Evolutionary conservation across 2,888 invertebrate genomes (phyloP).

Genomic region (Celastrina argiolus): DNA sequence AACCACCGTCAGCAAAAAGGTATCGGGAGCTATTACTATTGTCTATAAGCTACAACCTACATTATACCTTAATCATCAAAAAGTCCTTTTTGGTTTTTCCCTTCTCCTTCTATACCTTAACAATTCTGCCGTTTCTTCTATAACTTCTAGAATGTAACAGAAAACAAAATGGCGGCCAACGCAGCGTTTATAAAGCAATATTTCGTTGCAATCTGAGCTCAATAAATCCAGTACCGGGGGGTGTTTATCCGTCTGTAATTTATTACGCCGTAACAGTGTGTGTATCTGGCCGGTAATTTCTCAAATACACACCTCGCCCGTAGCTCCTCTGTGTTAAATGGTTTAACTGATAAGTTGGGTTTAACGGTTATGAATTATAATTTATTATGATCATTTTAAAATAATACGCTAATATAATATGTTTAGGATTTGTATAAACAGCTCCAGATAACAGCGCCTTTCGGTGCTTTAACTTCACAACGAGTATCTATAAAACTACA

Average conservation of each 20-base stretch:
- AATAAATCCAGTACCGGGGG: slow-evolving; percentile 39
- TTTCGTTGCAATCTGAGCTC: slow-evolving; percentile 24
- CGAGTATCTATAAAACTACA: too few relatives aligned
- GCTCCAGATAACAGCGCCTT: too few relatives aligned
- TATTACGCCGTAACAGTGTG: slow-evolving; percentile 66
- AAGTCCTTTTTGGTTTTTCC: too few relatives aligned
- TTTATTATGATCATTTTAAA: not conserved
- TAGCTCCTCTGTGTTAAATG: slow-evolving; percentile 7
- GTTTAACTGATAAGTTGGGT: not conserved
- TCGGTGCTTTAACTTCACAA: too few relatives aligned
- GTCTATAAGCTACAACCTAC: too few relatives aligned
- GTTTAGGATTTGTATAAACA: too few relatives aligned
- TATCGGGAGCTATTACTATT: too few relatives aligned
- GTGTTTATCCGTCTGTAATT: slow-evolving; percentile 60
- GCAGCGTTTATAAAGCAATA: slow-evolving; percentile 16
- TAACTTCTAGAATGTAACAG: not conserved
- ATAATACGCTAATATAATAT: too few relatives aligned
- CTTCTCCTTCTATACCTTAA: too few relatives aligned
- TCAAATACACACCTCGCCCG: slow-evolving; percentile 42
- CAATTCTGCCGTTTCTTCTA: not conserved
- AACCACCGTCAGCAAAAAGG: too few relatives aligned
- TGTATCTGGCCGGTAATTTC: slow-evolving; percentile 63
- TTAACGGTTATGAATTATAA: slow-evolving; percentile 1
- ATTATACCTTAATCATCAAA: too few relatives aligned
- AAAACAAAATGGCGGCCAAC: slow-evolving; percentile 1